Percentiles rank a stretch among this genome's conserved stretches.
Evolutionary conservation across 1,140 invertebrate species (phyloP).

Genomic region (Macrosteles quadrilineatus): DNA sequence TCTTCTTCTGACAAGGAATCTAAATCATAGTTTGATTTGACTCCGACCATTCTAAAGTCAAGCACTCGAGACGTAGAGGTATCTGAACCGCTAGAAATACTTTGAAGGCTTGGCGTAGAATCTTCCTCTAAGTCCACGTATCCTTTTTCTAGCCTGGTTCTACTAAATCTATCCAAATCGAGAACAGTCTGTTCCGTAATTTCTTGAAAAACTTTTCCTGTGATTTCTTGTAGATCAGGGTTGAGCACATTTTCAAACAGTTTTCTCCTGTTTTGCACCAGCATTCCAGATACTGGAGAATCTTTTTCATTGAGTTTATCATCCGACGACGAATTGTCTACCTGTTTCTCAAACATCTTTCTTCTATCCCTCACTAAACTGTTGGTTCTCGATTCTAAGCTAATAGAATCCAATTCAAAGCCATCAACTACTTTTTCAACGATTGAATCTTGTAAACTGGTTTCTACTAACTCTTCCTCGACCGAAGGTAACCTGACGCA

Average conservation of each 20-base stretch:
- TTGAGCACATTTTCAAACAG: slow-evolving; percentile 34
- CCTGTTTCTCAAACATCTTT: slow-evolving; percentile 35
- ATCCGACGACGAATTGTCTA: background rate
- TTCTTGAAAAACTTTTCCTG: slow-evolving; percentile 11
- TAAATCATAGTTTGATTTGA: slow-evolving; percentile 35
- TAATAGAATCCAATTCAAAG: background rate
- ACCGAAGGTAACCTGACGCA: slow-evolving; percentile 4
- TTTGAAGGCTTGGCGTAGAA: slow-evolving; percentile 43
- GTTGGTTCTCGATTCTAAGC: slow-evolving; percentile 21
- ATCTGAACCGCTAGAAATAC: slow-evolving; percentile 42
- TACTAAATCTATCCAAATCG: slow-evolving; percentile 5
- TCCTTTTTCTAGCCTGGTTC: slow-evolving; percentile 16
- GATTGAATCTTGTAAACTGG: background rate
- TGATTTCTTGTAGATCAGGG: background rate
- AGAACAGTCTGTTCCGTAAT: slow-evolving; percentile 6
- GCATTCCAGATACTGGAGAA: background rate
- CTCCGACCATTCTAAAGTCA: slow-evolving; percentile 1
- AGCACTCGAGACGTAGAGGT: slow-evolving; percentile 19
- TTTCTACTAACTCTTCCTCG: background rate
- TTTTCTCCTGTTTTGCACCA: slow-evolving; percentile 38
- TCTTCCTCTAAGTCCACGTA: slow-evolving; percentile 40
- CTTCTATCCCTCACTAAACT: slow-evolving; percentile 37
- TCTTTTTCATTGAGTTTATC: slow-evolving; percentile 6
- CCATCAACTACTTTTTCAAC: background rate
- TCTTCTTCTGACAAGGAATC: slow-evolving; percentile 43